Conservation (phyloP, 2,797 vertebrate species). For the Enteromius unitaeniatus region DNA sequence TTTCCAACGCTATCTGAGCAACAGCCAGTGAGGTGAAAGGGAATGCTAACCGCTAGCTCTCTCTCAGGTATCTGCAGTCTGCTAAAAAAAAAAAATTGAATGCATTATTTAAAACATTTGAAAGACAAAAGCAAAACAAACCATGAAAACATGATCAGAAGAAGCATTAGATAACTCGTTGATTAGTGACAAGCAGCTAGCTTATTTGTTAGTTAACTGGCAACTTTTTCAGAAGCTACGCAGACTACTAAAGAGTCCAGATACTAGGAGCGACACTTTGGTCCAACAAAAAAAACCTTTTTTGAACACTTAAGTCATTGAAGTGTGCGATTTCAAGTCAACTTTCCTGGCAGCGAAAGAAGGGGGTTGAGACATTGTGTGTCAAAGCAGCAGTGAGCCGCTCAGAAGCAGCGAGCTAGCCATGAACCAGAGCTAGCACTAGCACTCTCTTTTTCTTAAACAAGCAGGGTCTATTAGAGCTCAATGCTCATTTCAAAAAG, state of each 20-base stretch:
- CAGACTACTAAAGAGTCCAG: neutral
- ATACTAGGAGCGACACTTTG: neutral
- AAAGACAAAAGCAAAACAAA: neutral
- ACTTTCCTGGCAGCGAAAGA: slow-evolving; percentile 35
- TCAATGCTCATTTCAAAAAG: slow-evolving; percentile 39
- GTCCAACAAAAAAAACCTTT: slow-evolving; percentile 16
- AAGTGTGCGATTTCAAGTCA: slow-evolving; percentile 13
- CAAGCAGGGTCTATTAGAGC: slow-evolving; percentile 34
- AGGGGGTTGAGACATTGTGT: slow-evolving; percentile 35
- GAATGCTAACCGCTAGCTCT: neutral
- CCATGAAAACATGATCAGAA: slow-evolving; percentile 4
- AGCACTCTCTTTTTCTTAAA: slow-evolving; percentile 38
- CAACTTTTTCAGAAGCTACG: neutral
- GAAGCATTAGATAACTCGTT: neutral
- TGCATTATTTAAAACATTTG: slow-evolving; percentile 6
- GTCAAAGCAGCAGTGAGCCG: slow-evolving; percentile 40
- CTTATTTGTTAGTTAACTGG: neutral
- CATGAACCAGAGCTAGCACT: slow-evolving; percentile 28
- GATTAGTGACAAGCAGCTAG: neutral
- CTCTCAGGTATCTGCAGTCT: neutral
- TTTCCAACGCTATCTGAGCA: neutral
- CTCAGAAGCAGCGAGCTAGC: slow-evolving; percentile 29
- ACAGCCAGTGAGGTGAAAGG: too few species aligned
- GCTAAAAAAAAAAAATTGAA: neutral
- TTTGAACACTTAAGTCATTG: slow-evolving; percentile 29